These are phyloP conservation scores for Aphodius sticticus DNA, from an alignment of 2,888 invertebrate genomes.

Conservation along the genomic window DNA sequence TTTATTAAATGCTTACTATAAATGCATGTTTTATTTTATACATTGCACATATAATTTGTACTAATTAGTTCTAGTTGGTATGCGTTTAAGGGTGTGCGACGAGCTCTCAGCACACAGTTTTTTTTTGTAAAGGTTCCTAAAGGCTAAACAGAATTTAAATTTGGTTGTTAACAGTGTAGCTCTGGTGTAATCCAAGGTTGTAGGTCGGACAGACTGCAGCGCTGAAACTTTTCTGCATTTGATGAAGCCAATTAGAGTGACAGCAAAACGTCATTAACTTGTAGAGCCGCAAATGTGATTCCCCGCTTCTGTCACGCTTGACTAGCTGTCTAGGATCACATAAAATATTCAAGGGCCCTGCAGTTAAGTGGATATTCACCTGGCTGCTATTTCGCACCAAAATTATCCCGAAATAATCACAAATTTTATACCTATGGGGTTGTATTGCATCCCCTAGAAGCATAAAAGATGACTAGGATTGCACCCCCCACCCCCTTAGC, in stretches of 20 bases:
- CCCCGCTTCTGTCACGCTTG: background rate
- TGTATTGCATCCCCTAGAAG: background rate
- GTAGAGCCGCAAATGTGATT: background rate
- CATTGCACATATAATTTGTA: no score
- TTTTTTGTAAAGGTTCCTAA: no score
- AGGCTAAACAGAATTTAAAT: background rate
- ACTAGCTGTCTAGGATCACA: background rate
- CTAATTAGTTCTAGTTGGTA: no score
- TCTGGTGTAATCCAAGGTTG: background rate
- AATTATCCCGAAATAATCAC: constrained; percentile 10
- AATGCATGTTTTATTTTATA: no score
- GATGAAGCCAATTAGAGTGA: background rate
- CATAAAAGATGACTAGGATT: background rate
- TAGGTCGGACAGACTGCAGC: background rate
- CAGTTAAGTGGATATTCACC: background rate
- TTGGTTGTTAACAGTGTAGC: background rate
- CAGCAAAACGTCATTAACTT: background rate
- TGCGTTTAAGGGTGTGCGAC: no score
- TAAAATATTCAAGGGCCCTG: background rate
- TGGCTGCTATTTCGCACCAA: background rate
- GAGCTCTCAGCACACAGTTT: no score
- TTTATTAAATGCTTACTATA: no score
- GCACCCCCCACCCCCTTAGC: background rate
- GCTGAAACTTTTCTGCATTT: background rate
- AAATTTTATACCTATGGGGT: constrained; percentile 1